Conservation (phyloP, 2,797 vertebrate genomes). For the Silurus lanzhouensis region DNA sequence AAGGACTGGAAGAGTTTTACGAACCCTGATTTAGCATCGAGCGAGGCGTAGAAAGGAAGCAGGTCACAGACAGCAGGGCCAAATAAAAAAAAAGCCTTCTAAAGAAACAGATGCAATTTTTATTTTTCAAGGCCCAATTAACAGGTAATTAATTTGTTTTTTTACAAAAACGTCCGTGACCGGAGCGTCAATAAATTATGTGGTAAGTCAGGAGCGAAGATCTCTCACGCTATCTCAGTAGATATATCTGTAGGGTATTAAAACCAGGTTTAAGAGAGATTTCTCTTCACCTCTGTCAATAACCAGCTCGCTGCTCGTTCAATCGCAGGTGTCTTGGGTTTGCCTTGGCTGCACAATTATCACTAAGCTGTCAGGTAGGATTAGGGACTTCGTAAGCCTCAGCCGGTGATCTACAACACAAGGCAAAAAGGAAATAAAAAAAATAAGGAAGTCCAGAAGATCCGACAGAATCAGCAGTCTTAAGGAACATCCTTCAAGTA, state of each 20-base stretch:
- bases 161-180: not conserved
- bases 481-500: constrained; percentile 54
- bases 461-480: constrained; percentile 59
- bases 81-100: not conserved
- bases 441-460: constrained; percentile 54
- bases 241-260: constrained; percentile 47
- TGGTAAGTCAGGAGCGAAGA: constrained; percentile 18
- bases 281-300: constrained; percentile 59
- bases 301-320: constrained; percentile 58
- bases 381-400: constrained; percentile 68
- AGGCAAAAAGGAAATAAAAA: constrained; percentile 48
- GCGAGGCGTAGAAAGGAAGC: not conserved
- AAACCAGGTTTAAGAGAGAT: constrained; percentile 58
- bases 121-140: constrained; percentile 20
- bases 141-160: not conserved
- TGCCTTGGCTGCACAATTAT: constrained; percentile 68
- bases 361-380: constrained; percentile 75
- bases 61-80: constrained; percentile 33
- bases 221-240: constrained; percentile 62
- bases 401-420: constrained; percentile 62
- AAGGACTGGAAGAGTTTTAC: constrained; percentile 9
- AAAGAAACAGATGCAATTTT: not conserved
- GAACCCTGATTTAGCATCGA: constrained; percentile 26
- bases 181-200: not conserved
- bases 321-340: constrained; percentile 65